A percentile compares a stretch with the other conserved stretches of the same genome.
These are phyloP conservation scores for Poliocrania exsul DNA, from an alignment of 2,797 vertebrate genomes.

Conservation along the genomic window DNA sequence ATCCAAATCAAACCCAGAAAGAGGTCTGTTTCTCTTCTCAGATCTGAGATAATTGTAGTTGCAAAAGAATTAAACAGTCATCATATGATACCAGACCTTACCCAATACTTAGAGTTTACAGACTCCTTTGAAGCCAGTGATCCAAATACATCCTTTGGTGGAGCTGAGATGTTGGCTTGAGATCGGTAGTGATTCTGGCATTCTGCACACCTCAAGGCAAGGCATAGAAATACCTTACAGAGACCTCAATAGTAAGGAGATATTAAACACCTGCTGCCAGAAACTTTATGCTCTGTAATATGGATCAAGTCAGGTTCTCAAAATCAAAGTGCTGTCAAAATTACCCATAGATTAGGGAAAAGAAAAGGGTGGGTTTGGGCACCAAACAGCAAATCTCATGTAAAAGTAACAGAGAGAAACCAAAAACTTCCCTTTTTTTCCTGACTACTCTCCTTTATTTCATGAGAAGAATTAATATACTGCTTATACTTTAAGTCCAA, in stretches of 20 bases:
- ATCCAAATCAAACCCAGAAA: background rate
- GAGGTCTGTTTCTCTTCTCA: background rate
- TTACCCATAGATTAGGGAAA: background rate
- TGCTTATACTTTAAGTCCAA: background rate
- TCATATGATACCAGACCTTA: background rate
- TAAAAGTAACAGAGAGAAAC: background rate
- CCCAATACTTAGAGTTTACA: background rate
- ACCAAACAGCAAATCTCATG: background rate
- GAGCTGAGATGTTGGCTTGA: background rate
- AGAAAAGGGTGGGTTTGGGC: background rate
- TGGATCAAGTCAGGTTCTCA: background rate
- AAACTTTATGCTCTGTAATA: background rate
- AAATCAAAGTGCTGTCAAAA: background rate
- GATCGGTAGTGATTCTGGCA: accelerated
- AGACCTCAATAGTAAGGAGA: background rate
- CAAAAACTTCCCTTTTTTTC: background rate
- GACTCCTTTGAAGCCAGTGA: background rate
- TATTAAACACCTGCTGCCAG: background rate
- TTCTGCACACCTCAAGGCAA: background rate
- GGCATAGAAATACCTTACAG: background rate
- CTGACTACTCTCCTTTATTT: background rate
- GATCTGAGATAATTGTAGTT: background rate
- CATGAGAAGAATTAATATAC: background rate
- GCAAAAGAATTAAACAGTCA: background rate
- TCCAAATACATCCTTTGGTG: accelerated